A percentile compares a stretch with the other conserved stretches of the same genome.
Evolutionary conservation across 2,888 invertebrate genomes (phyloP).

Genomic region (Calliopum simillimum): DNA sequence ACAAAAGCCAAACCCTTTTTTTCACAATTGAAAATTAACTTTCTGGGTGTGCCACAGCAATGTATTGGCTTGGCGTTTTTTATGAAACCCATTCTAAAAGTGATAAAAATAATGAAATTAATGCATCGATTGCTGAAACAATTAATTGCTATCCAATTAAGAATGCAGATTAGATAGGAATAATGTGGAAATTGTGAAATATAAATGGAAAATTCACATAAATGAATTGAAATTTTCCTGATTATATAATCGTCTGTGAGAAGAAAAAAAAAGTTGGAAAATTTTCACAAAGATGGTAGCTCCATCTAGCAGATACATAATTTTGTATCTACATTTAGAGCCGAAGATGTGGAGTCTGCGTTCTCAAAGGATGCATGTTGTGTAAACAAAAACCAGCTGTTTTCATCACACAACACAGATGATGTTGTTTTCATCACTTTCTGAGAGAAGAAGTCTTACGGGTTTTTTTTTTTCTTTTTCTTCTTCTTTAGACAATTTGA

Average conservation of each 20-base stretch:
- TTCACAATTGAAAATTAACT: neutral
- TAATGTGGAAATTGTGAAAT: conserved; percentile 10
- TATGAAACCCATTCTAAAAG: conserved; percentile 31
- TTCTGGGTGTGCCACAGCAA: conserved; percentile 32
- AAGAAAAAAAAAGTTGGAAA: conserved; percentile 17
- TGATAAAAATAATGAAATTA: conserved; percentile 30
- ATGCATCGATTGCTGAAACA: conserved; percentile 18
- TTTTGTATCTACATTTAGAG: conserved; percentile 60
- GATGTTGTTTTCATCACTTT: neutral
- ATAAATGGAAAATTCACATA: neutral
- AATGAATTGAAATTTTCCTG: neutral
- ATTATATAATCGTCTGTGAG: conserved; percentile 29
- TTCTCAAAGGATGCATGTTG: conserved; percentile 42
- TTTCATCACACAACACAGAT: conserved; percentile 4
- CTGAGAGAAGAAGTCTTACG: neutral
- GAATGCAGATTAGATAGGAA: conserved; percentile 13
- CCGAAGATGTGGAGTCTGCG: conserved; percentile 63
- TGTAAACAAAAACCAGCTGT: conserved; percentile 22
- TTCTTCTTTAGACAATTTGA: neutral
- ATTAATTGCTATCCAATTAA: conserved; percentile 28
- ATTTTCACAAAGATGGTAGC: conserved; percentile 42
- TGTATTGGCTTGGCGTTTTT: conserved; percentile 25
- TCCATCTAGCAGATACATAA: conserved; percentile 60
- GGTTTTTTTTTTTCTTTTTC: neutral
- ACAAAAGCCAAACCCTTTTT: conserved; percentile 47